Evolutionary conservation across 1,140 invertebrate species (phyloP), one percentile per base, ranked within the genome.

Genomic region (Magallana angulata): DNA sequence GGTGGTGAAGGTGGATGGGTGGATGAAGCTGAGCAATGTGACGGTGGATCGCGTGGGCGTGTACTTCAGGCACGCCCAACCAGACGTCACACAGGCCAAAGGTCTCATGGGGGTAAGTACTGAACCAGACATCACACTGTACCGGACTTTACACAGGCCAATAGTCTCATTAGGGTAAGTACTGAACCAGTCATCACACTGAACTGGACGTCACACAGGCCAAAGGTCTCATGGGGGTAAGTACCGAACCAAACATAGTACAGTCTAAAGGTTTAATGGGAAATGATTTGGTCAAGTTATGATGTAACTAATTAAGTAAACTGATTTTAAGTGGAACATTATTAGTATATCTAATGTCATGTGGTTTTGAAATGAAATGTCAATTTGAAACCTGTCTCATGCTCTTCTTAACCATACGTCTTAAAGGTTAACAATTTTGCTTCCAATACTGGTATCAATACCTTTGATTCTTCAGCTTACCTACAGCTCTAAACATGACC

Each of bases 1-100:
- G 64, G 96, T 96, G 16, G 97, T 99, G 12, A 96, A 97, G 86
- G 97, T 99, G 24, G 97, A 98, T 90, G 98, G 98, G 11, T 99
- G 98, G 98, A 90, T 93, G 87, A 96, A 96, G 83, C 95, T 97
- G 60, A 96, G 98, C 85, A 98, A 98, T 16, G 97, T 99, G 1
- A 98, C 98, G 3, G 97, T 99, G 1, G 98, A 99, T 95, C 97
- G 97, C 95, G 98, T 99, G 16, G 99, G 98, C 1, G 96, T 98
- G 18, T 99, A 97, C 94, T 99, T 99, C 94, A 95, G 98, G 85
- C 96, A 97, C 90, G 96, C 97, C 1, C 95, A 96, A 14, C 91
- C 93, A 36, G 93, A 94, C 62, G 87, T 84, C 16, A 92, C 93
- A 71, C 88, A 90, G 11, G 90, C 92, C 11, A 90, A 89, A 60